Evolutionary conservation across 2,113 vertebrate genomes (phyloP), one percentile per base, ranked within the genome.

Genomic region (Serilophus lunatus): DNA sequence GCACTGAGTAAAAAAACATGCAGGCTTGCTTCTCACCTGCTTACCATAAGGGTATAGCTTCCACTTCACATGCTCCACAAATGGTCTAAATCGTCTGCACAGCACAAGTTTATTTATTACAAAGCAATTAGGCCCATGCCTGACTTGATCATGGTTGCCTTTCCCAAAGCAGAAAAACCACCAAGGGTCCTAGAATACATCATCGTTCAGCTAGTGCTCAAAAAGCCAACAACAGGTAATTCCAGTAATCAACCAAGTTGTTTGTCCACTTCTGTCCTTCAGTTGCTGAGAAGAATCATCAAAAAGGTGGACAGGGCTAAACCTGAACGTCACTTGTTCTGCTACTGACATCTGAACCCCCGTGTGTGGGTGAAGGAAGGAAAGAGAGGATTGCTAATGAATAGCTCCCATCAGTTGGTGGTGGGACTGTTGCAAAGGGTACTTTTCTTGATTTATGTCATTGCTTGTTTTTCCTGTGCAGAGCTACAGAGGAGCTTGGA

Each of bases 401-500:
- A 22, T 26, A 76, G 31, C 57, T 92, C 66, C 74, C 35, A 9
- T 1, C 81, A 87, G 61, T 25, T 86, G 87, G 53, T 64, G 49
- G 45, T 88, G 72, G 92, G 83, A 79, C 65, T 61, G 23, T 47
- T 86, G 61, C 77, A 84, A 81, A 77, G 82, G 49, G 69, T 78
- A 35, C 53, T 53, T 90, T 86, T 54, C 86, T 74, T 78, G 35
- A 4, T 95, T 93, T 71, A 68, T 1, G 12, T 83, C 54, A 87
- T 16, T 74, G 50, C 57, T 86, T 94, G 42, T 94, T 88, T 86
- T 88, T 75, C 65, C 66, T 29, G 40, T 86, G 69, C 72, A 90
- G 40, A 82, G 22, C 72, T 96, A 56, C 56, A 88, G 68, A 86
- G 82, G 83, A 90, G 44, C 38, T 84, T 69, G 70, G 81, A 96